Conservation (phyloP, 2,888 invertebrate species). For the Automeris io region DNA sequence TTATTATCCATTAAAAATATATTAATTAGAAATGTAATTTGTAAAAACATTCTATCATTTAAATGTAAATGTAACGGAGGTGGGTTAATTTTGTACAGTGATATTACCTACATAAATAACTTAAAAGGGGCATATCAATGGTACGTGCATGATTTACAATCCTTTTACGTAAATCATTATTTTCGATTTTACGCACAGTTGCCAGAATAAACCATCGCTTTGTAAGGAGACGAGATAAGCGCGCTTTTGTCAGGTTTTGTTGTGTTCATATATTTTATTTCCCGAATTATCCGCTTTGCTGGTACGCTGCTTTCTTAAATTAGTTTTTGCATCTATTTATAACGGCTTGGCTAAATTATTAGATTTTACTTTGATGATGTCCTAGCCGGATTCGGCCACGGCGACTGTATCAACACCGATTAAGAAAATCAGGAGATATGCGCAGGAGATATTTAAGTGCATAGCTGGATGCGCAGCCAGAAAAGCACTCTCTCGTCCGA, state of each 20-base stretch:
- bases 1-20: neutral
- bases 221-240: slow-evolving; percentile 19
- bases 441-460: too few relatives aligned
- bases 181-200: slow-evolving; percentile 17
- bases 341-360: too few relatives aligned
- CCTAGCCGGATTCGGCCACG: too few relatives aligned
- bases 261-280: slow-evolving; percentile 13
- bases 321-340: neutral
- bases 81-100: neutral
- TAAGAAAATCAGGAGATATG: too few relatives aligned
- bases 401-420: too few relatives aligned
- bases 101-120: slow-evolving; percentile 22
- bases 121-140: slow-evolving; percentile 21
- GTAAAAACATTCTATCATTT: slow-evolving; percentile 3
- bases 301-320: neutral
- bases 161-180: slow-evolving; percentile 24
- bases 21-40: neutral
- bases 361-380: too few relatives aligned
- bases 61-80: neutral
- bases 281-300: slow-evolving; percentile 4
- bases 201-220: slow-evolving; percentile 21
- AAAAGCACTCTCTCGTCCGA: too few relatives aligned
- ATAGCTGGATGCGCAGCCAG: too few relatives aligned
- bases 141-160: slow-evolving; percentile 29
- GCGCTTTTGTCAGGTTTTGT: slow-evolving; percentile 14